phyloP scores from a whole-genome alignment of 2,797 vertebrate genomes.

The Clarias fuscus region DNA sequence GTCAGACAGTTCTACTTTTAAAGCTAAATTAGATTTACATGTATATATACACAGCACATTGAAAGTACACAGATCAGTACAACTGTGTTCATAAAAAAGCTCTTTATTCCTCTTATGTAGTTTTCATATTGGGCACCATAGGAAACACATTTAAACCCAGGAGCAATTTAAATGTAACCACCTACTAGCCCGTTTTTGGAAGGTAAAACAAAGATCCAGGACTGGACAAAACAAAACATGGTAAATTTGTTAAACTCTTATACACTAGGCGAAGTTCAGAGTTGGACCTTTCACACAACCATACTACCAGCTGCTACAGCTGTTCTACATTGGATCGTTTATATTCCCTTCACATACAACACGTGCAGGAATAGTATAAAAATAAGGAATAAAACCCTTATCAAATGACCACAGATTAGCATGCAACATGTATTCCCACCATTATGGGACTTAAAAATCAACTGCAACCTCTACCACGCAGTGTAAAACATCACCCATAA shows the following conservation, averaged over 20 bases:
- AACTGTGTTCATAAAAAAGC: neutral
- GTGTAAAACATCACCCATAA: conserved; percentile 18
- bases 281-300: neutral
- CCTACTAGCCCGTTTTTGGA: neutral
- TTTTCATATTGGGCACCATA: neutral
- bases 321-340: neutral
- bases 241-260: no score
- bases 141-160: neutral
- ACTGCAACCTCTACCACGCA: neutral
- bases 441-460: neutral
- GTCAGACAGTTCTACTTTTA: neutral
- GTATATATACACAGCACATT: neutral
- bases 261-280: neutral
- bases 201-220: neutral
- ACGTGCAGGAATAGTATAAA: neutral
- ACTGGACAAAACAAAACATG: neutral
- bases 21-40: neutral
- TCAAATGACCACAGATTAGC: conserved; percentile 1
- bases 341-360: neutral
- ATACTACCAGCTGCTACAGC: neutral
- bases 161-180: neutral
- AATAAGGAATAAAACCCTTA: neutral
- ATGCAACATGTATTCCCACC: neutral
- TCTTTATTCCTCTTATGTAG: neutral
- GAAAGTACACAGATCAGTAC: neutral